Evolutionary conservation across 2,113 vertebrate species (phyloP), one percentile per base, ranked within the genome.

Genomic region (Seriola rivoliana): DNA sequence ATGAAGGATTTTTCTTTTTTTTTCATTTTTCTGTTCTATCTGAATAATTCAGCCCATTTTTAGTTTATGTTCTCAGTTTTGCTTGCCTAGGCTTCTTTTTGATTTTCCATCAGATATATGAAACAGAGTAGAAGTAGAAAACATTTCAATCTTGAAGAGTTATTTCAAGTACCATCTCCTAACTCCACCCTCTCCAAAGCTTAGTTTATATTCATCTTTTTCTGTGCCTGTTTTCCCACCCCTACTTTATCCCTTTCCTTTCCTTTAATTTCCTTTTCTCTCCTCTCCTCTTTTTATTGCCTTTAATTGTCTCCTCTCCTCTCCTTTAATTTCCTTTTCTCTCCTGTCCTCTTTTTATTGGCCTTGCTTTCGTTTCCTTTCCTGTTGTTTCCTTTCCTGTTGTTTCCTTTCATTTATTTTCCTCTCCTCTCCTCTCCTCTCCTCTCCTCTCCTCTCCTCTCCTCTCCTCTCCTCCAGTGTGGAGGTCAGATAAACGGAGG

Each of bases 401-500:
- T 0, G 8, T 12, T n/a, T 48, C 7, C 4, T 38, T 63, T 50
- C 16, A 17, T 23, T 10, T 59, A 11, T 8, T 77, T 3, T n/a
- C 5, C 10, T 60, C 16, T n/a, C 10, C 13, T 40, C 19, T 17
- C 32, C 44, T n/a, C 8, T 12, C 11, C 11, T 50, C 36, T 34
- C 14, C 50, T 67, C 5, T 71, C n/a, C 34, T 40, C 29, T 29
- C 48, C 48, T 32, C 3, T 32, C 21, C 3, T 42, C 32, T 67
- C 42, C 46, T 79, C n/a, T n/a, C n/a, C n/a, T n/a, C n/a, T n/a
- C n/a, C n/a, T 68, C 13, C 81, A 99, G 98, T 99, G 98, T 0
- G 97, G 97, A 0, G 96, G 97, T 76, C 97, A 97, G 89, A 97
- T 99, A 76, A 98, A 96, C 0, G 98, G 98, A 9, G 98, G 98